Base-by-base conservation (phyloP, 2,113 vertebrate genomes). In the Ranitomeya variabilis region DNA sequence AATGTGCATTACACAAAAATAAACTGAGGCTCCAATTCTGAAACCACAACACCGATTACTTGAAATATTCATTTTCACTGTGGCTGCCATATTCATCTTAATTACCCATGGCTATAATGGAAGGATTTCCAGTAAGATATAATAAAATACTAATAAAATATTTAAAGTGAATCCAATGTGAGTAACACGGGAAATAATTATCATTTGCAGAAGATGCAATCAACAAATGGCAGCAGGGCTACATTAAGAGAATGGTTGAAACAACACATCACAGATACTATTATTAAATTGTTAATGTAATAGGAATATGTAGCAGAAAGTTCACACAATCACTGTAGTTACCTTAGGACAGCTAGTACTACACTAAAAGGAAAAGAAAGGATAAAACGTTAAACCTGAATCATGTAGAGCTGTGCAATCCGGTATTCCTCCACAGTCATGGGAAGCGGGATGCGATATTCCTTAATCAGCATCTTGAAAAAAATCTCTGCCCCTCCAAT, bases 361-460 rank as follows among this genome's bases (percentile, higher is more conserved):
- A 37, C 7, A 66, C 14, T 45, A 10, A 82, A 37, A 6, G 19
- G 3, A 80, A 79, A 76, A 19, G 55, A 1, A 54, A 74, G 0
- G 0, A 5, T 54, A 94, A 94, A 92, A 99, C 98, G 6, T 54
- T 94, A 94, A 92, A 99, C 98, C 97, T 99, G 98, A 55, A 99
- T 99, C 98, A 99, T 99, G 93, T 99, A 99, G 79, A 99, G 96
- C 95, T 99, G 98, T 1, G 98, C 97, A 3, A 99, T 99, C 89
- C 98, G 97, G 94, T 99, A 99, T 90, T 99, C 98, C 52, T 99
- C 98, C 96, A 99, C 97, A 7, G 97, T 99, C 97, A 99, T 96
- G 0, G 97, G 98, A 92, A 99, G 97, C 87, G 97, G 97, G 91
- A 99, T 99, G 45, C 97, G 97, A 91, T 99, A 99, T 92, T 99